These are phyloP conservation scores for Pyrgus malvae DNA, from an alignment of 2,888 invertebrate genomes.

Conservation along the genomic window DNA sequence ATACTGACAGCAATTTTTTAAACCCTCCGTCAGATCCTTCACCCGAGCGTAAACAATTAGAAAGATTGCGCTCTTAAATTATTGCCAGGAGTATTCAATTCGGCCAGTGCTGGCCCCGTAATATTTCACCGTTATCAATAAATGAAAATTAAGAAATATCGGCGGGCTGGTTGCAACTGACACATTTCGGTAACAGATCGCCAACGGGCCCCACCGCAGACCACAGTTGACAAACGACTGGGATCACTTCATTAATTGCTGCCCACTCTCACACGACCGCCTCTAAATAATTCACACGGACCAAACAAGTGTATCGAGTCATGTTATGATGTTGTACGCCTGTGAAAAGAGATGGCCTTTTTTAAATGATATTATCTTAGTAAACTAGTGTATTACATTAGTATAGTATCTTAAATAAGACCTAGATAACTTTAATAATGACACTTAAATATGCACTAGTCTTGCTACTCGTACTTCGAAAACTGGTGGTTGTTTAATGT, in stretches of 20 bases:
- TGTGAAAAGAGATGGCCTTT: too few relatives aligned
- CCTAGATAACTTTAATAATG: too few relatives aligned
- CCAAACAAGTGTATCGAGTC: background rate
- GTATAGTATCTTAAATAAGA: too few relatives aligned
- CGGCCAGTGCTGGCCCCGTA: background rate
- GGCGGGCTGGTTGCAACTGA: constrained; percentile 42
- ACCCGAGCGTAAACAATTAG: background rate
- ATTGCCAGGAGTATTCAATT: constrained; percentile 11
- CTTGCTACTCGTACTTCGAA: too few relatives aligned
- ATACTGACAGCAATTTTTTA: background rate
- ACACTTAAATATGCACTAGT: too few relatives aligned
- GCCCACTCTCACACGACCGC: constrained; percentile 65
- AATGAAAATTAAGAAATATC: constrained; percentile 37
- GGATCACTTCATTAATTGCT: constrained; percentile 77
- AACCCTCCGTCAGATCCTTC: background rate
- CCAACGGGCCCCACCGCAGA: constrained; percentile 56
- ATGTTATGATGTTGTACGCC: too few relatives aligned
- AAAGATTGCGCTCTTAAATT: background rate
- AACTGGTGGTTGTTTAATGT: too few relatives aligned
- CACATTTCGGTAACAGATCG: constrained; percentile 59
- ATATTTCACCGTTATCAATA: constrained; percentile 33
- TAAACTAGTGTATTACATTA: too few relatives aligned
- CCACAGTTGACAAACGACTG: constrained; percentile 74
- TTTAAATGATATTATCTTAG: too few relatives aligned
- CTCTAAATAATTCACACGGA: constrained; percentile 72